phyloP scores from a whole-genome alignment of 1,140 invertebrate species.

The Coelopa frigida region DNA sequence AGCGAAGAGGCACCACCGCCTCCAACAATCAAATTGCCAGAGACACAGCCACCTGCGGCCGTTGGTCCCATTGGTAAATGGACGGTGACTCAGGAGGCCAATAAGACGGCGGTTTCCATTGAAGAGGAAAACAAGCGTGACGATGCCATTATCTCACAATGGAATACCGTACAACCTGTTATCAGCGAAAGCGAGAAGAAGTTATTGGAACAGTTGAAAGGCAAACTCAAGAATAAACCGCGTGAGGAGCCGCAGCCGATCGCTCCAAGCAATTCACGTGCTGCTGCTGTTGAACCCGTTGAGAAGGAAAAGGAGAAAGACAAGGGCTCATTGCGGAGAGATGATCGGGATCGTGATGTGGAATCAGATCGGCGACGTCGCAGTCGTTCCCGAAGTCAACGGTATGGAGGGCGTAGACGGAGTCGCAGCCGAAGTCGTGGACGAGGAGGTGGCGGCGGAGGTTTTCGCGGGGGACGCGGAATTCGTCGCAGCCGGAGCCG shows the following conservation, averaged over 20 bases:
- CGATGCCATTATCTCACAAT: constrained; percentile 52
- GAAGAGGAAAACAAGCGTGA: constrained; percentile 38
- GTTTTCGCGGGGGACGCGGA: not conserved
- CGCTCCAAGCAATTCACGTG: constrained; percentile 36
- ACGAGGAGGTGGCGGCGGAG: constrained; percentile 21
- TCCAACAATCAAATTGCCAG: not conserved
- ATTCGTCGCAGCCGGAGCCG: constrained; percentile 13
- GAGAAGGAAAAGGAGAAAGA: not conserved
- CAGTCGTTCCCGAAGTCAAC: not conserved
- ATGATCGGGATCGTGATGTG: constrained; percentile 1
- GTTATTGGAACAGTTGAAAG: constrained; percentile 54
- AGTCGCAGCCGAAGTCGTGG: constrained; percentile 29
- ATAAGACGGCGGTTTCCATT: constrained; percentile 15
- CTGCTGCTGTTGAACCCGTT: not conserved
- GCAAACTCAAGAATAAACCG: constrained; percentile 41
- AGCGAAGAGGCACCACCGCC: constrained; percentile 41
- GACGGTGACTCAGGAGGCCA: constrained; percentile 23
- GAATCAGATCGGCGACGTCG: too few relatives aligned
- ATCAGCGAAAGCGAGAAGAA: constrained; percentile 53
- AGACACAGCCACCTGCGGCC: constrained; percentile 1
- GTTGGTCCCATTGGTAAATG: constrained; percentile 36
- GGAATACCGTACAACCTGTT: constrained; percentile 53
- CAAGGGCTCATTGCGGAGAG: not conserved
- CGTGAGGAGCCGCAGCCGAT: constrained; percentile 11
- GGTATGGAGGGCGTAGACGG: constrained; percentile 11